Evolutionary conservation across 2,797 vertebrate species (phyloP).

Genomic region (Antennarius maculatus): DNA sequence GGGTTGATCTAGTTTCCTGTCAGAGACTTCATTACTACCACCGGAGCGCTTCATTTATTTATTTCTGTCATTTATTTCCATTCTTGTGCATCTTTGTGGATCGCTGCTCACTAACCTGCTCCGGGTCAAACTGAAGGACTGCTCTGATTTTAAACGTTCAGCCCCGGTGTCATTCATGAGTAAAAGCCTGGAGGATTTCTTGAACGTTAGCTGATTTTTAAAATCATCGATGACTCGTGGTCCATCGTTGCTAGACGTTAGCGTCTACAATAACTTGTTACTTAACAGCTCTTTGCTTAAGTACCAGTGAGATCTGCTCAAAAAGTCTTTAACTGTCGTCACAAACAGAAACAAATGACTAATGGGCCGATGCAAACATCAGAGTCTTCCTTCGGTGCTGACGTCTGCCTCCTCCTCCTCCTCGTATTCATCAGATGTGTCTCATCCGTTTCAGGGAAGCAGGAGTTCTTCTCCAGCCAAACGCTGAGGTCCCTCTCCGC

Average conservation of each 20-base stretch:
- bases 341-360: not conserved
- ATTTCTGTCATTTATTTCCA: too few species aligned
- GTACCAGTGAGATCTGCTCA: not conserved
- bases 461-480: slow-evolving; percentile 92
- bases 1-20: too few species aligned
- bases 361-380: not conserved
- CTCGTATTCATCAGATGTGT: slow-evolving; percentile 22
- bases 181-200: too few species aligned
- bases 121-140: slow-evolving; percentile 9
- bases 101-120: not conserved
- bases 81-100: too few species aligned
- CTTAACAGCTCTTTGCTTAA: slow-evolving; percentile 2
- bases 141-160: not conserved
- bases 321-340: slow-evolving; percentile 4
- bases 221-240: too few species aligned
- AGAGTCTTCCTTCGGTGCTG: not conserved
- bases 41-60: too few species aligned
- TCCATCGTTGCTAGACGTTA: too few species aligned
- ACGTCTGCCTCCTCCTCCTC: not conserved
- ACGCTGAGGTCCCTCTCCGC: slow-evolving; percentile 84
- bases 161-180: slow-evolving; percentile 7
- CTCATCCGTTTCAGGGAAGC: slow-evolving; percentile 84
- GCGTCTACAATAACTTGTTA: not conserved
- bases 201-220: too few species aligned
- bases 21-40: too few species aligned